Evolutionary conservation across 2,113 vertebrate species (phyloP), one percentile per base, ranked within the genome.

Genomic region (Dinomys branickii): DNA sequence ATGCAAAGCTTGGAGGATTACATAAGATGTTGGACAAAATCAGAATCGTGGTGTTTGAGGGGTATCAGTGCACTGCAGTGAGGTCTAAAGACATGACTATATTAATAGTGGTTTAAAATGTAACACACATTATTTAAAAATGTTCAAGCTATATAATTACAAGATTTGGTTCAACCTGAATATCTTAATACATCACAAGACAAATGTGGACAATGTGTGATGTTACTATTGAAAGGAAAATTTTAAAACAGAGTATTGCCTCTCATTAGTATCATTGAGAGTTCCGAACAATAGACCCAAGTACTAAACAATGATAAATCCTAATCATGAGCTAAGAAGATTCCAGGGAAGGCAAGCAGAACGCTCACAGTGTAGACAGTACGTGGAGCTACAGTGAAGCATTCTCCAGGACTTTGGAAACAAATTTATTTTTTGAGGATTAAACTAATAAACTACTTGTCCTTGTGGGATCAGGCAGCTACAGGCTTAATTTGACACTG

Each of bases 61-160:
- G 38, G 16, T 44, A 54, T 26, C 7, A 9, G 38, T 65, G 67
- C 38, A 1, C 59, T 86, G 30, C 16, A 30, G 87, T 19, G 33
- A 93, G n/a, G 54, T 82, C 67, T 90, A 56, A 94, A 52, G 58
- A 71, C 59, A 78, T 61, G 56, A 52, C 67, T 33, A 71, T 82
- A 56, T 35, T 80, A 90, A 50, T 1, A 95, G 1, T 75, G 20
- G n/a, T 67, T 94, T 92, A 93, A 91, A 87, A 94, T 87, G 50
- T 94, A 56, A 80, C 10, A 50, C 11, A 61, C 77, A 38, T 35
- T 16, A 82, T 38, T 78, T 85, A 44, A 67, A 83, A n/a, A 77
- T 71, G 86, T 85, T 83, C 16, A 92, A 85, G 26, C 71, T 90
- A 30, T 41, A 35, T 78, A 54, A 75, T 82, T 89, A 50, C 14